These are phyloP conservation scores for Ailurus styani DNA, from an alignment of 2,113 vertebrate genomes.

Conservation along the genomic window DNA sequence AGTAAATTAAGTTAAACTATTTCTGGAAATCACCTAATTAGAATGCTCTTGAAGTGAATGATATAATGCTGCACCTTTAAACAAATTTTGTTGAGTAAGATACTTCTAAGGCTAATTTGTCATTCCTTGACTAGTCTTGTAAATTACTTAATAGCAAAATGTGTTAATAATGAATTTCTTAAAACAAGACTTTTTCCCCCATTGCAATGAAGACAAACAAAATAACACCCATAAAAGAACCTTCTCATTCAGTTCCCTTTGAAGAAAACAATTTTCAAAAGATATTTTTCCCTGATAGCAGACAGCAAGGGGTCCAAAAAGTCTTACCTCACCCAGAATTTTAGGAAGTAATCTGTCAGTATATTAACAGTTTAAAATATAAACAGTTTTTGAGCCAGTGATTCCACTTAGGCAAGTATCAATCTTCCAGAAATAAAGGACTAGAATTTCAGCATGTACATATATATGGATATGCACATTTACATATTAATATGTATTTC, in stretches of 20 bases:
- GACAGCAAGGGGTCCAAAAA: neutral
- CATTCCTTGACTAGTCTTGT: neutral
- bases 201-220: neutral
- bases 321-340: neutral
- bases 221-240: neutral
- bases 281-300: neutral
- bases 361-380: slow-evolving; percentile 2
- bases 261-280: slow-evolving; percentile 2
- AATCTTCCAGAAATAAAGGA: neutral
- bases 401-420: neutral
- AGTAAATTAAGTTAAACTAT: slow-evolving; percentile 16
- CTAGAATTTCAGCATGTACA: neutral
- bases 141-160: neutral
- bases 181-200: neutral
- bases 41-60: neutral
- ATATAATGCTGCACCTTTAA: neutral
- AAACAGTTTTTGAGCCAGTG: neutral
- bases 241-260: neutral
- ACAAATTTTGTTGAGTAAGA: neutral
- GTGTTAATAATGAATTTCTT: neutral
- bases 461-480: neutral
- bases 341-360: neutral
- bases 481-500: neutral
- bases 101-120: neutral
- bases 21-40: slow-evolving; percentile 24